Evolutionary conservation across 2,113 vertebrate species (phyloP).

Genomic region (Callopanchax toddi): DNA sequence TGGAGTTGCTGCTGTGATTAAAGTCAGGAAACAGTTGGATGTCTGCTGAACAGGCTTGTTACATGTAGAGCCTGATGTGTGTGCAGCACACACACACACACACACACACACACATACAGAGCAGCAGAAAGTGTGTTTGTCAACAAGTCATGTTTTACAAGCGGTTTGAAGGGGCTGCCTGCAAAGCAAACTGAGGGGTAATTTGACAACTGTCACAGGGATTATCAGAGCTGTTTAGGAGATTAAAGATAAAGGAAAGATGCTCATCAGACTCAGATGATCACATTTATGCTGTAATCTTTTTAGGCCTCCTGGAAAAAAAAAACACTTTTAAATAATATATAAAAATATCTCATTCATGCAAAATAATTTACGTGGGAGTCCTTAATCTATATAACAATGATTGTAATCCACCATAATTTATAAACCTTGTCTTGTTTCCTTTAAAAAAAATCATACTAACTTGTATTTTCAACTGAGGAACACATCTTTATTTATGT

Average conservation of each 20-base stretch:
- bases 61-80: neutral
- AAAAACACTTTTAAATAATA: neutral
- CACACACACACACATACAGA: too few species aligned
- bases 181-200: constrained; percentile 29
- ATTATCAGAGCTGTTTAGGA: constrained; percentile 5
- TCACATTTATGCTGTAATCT: neutral
- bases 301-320: too few species aligned
- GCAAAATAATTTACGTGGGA: too few species aligned
- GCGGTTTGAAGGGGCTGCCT: constrained; percentile 17
- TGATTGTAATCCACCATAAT: too few species aligned
- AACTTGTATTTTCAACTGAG: too few species aligned
- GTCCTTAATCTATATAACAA: too few species aligned
- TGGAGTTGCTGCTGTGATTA: constrained; percentile 52
- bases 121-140: constrained; percentile 47
- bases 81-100: constrained; percentile 9
- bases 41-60: constrained; percentile 52
- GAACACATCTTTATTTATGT: too few species aligned
- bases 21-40: constrained; percentile 48
- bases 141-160: constrained; percentile 50
- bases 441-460: too few species aligned
- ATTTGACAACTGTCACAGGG: constrained; percentile 18
- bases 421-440: too few species aligned
- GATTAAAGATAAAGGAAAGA: neutral
- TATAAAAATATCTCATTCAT: too few species aligned
- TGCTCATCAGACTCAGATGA: neutral